Base-by-base conservation (phyloP, 1,140 invertebrate genomes). In the Epicauta chinensis region DNA sequence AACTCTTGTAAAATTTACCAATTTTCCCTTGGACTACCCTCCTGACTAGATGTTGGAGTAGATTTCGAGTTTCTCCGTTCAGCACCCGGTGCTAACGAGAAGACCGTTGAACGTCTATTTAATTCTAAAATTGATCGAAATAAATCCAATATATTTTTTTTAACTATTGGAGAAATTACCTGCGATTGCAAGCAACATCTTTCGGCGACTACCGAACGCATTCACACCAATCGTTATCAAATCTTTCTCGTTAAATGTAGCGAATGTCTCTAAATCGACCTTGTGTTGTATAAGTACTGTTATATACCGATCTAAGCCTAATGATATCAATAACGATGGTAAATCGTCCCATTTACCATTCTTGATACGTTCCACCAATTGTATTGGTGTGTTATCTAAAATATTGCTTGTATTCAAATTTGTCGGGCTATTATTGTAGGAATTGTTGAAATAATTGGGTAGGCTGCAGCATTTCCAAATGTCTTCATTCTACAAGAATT, bases 111-210 rank as follows among this genome's bases (percentile, higher is more conserved):
- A 57, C 74, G 67, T 58, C 76, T 77, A 31, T 78, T 81, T 45
- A 81, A 59, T 67, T 81, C 79, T 78, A 51, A 76, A n/a, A n/a
- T n/a, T n/a, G n/a, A n/a, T n/a, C n/a, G n/a, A n/a, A n/a, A n/a
- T n/a, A n/a, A n/a, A n/a, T n/a, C n/a, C n/a, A n/a, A n/a, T n/a
- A n/a, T n/a, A n/a, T n/a, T n/a, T n/a, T n/a, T n/a, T n/a, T n/a
- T n/a, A n/a, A n/a, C n/a, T n/a, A n/a, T n/a, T n/a, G n/a, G n/a
- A n/a, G n/a, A n/a, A n/a, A n/a, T n/a, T n/a, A n/a, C n/a, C n/a
- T n/a, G n/a, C n/a, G 67, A 95, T 95, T 55, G 88, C 80, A 59
- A 89, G 71, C 61, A 92, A 78, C 80, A 97, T 89, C 77, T 91
- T 92, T 66, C 87, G 84, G 62, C 91, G 81, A 42, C 91, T 89